phyloP scores from a whole-genome alignment of 2,888 invertebrate genomes.

The Cheiracanthium punctorium region DNA sequence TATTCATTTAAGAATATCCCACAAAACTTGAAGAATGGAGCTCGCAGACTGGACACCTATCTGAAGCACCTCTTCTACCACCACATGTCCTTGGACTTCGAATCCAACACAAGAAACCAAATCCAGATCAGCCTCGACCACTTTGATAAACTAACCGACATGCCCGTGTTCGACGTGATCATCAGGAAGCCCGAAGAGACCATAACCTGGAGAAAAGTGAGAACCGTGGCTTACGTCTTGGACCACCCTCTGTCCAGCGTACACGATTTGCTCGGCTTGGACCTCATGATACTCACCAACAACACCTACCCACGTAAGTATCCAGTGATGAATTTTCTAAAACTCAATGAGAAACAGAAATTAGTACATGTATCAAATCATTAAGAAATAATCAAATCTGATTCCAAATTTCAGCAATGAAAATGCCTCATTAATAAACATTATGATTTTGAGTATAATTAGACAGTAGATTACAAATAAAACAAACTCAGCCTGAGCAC shows the following conservation, averaged over 20 bases:
- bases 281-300: constrained; percentile 27
- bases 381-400: too few relatives aligned
- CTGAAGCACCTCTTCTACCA: constrained; percentile 57
- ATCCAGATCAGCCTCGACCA: constrained; percentile 38
- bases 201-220: constrained; percentile 32
- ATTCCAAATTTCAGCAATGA: too few relatives aligned
- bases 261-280: not conserved
- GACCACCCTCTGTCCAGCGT: constrained; percentile 56
- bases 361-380: too few relatives aligned
- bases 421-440: too few relatives aligned
- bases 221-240: not conserved
- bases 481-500: too few relatives aligned
- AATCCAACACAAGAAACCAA: not conserved
- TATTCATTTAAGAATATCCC: not conserved
- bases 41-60: constrained; percentile 29
- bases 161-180: constrained; percentile 54
- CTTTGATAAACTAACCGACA: constrained; percentile 60
- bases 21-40: not conserved
- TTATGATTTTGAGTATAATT: constrained; percentile 1
- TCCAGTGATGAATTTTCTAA: too few relatives aligned
- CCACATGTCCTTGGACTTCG: constrained; percentile 21
- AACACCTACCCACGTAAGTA: constrained; percentile 57
- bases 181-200: constrained; percentile 51
- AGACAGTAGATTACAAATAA: too few relatives aligned
- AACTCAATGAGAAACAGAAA: too few relatives aligned